phyloP scores from a whole-genome alignment of 1,140 invertebrate genomes.

The Zaprionus gabonicus region DNA sequence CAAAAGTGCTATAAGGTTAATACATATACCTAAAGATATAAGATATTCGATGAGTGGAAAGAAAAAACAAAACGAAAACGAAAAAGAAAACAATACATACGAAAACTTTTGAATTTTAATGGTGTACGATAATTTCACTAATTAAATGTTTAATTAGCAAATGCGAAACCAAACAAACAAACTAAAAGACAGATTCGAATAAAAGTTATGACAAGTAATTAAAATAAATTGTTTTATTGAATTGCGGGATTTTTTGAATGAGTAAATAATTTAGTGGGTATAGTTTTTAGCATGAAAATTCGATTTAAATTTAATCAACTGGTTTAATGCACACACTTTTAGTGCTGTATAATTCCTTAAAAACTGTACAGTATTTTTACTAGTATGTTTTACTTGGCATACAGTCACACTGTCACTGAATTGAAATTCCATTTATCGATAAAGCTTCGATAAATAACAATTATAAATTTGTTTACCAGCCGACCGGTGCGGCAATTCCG shows the following conservation, averaged over 20 bases:
- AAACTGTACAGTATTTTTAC: not conserved
- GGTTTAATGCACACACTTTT: not conserved
- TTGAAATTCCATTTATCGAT: conserved; percentile 24
- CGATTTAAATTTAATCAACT: not conserved
- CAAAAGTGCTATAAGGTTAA: conserved; percentile 34
- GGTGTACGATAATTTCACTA: conserved; percentile 71
- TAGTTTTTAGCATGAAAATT: no score
- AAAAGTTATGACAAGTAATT: conserved; percentile 62
- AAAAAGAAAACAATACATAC: conserved; percentile 36
- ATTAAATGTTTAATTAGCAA: conserved; percentile 71
- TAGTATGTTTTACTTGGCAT: not conserved
- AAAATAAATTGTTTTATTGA: not conserved
- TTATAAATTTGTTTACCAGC: conserved; percentile 48
- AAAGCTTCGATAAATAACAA: conserved; percentile 30
- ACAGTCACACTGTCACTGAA: conserved; percentile 12
- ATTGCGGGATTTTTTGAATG: not conserved
- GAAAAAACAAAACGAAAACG: conserved; percentile 34
- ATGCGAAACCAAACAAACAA: conserved; percentile 48
- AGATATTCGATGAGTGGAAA: conserved; percentile 60
- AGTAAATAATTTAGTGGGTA: no score
- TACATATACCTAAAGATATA: conserved; percentile 12
- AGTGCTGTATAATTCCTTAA: conserved; percentile 10
- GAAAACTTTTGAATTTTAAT: conserved; percentile 58
- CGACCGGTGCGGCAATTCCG: conserved; percentile 46
- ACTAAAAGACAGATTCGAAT: conserved; percentile 75